phyloP scores from a whole-genome alignment of 2,113 vertebrate genomes.

The Hippocampus barbouri region DNA sequence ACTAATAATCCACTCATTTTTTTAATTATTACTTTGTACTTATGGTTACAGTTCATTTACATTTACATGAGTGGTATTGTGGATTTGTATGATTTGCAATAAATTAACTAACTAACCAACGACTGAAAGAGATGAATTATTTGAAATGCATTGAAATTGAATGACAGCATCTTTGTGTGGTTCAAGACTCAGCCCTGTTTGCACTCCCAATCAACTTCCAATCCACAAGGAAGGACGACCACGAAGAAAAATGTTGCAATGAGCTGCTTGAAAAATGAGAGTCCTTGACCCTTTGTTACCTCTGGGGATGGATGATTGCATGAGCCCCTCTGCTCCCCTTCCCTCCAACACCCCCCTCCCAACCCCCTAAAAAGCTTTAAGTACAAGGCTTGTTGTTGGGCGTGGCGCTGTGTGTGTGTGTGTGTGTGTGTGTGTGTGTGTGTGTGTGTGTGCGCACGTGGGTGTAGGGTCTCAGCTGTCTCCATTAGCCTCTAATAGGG shows the following conservation, averaged over 20 bases:
- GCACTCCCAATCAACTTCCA: background rate
- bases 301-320: conserved; percentile 57
- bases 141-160: too few species aligned
- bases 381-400: conserved; percentile 53
- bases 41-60: too few species aligned
- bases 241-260: conserved; percentile 58
- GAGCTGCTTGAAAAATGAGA: conserved; percentile 72
- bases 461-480: conserved; percentile 60
- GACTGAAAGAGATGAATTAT: too few species aligned
- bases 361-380: conserved; percentile 68
- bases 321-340: conserved; percentile 42
- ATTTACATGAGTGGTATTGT: too few species aligned
- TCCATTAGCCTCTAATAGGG: conserved; percentile 73
- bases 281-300: conserved; percentile 72
- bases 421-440: too few species aligned
- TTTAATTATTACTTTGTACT: too few species aligned
- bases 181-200: too few species aligned
- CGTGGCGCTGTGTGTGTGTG: conserved; percentile 13
- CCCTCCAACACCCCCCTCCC: conserved; percentile 26
- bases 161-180: too few species aligned
- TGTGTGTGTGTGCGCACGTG: too few species aligned
- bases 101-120: too few species aligned
- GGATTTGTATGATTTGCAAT: too few species aligned
- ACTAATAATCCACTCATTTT: too few species aligned
- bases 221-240: conserved; percentile 17